Conservation (phyloP, 2,797 vertebrate genomes). For the Nasua narica region DNA sequence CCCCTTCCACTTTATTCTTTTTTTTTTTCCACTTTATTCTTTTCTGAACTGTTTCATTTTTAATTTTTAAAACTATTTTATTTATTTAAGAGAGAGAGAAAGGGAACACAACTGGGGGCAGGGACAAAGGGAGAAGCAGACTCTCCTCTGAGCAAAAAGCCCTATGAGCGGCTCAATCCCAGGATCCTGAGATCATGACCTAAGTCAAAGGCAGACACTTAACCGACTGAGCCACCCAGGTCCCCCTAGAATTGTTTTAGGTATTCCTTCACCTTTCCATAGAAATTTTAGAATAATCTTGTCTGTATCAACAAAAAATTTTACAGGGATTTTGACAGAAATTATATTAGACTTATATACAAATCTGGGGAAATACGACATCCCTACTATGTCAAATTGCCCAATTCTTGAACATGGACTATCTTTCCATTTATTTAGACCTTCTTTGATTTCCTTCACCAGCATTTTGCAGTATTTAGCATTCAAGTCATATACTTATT, state of each 20-base stretch:
- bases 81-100: background rate
- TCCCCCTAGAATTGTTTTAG: background rate
- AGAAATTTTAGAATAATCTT: background rate
- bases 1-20: background rate
- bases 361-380: background rate
- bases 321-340: background rate
- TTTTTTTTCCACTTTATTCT: no score
- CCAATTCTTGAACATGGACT: background rate
- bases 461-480: conserved; percentile 8
- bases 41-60: background rate
- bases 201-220: background rate
- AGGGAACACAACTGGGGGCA: background rate
- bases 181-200: background rate
- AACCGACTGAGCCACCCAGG: background rate
- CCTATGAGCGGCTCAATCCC: background rate
- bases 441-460: background rate
- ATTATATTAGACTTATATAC: background rate
- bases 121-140: background rate
- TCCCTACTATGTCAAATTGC: background rate
- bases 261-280: background rate
- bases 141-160: background rate
- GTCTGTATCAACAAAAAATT: background rate
- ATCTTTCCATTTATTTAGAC: background rate
- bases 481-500: background rate
- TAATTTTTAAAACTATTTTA: background rate